Base-by-base conservation (phyloP, 23 tunicate species). In the Ciona savignyi region DNA sequence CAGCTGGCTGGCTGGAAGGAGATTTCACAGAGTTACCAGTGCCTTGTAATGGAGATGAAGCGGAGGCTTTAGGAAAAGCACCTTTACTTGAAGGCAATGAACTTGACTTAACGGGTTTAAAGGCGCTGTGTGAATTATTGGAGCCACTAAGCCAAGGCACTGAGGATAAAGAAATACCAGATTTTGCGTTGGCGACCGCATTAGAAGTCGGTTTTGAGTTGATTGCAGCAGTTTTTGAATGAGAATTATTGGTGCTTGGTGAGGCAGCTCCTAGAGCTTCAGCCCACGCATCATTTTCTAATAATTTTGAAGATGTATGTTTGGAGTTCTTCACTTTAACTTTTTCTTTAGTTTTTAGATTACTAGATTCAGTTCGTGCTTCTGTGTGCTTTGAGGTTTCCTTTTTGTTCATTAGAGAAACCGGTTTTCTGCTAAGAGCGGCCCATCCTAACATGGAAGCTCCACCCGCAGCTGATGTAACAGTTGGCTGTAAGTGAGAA, bases 361-460 rank as follows among this genome's bases (percentile, higher is more conserved):
- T 11, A 25, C 29, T 28, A n/a, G 33, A 25, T 30, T 69, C 65
- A 1, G 70, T 33, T 26, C 70, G 76, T 23, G 65, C 20, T 23
- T 85, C 76, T 23, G 70, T 35, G 20, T 15, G 24, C 25, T 76
- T 76, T 2, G 70, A 6, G 11, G 27, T 28, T 42, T 42, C 56
- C 15, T 70, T 25, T 34, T 69, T 77, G 32, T 65, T 35, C 4
- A 35, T 32, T 2, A 68, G 27, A 4, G 68, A 27, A 25, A 62
- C 49, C 2, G 82, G 70, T 77, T 88, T 88, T 27, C 86, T 80
- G 33, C 95, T 81, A 22, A 88, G 72, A 0, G 87, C 80, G 0
- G 95, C 95, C 95, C 95, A 88, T 0, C 95, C 95, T 66, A 81
- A 76, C 74, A 88, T 22, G 15, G 95, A 84, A 33, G 71, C 83